Conservation (phyloP, 2,797 vertebrate species). For the Tapera naevia region DNA sequence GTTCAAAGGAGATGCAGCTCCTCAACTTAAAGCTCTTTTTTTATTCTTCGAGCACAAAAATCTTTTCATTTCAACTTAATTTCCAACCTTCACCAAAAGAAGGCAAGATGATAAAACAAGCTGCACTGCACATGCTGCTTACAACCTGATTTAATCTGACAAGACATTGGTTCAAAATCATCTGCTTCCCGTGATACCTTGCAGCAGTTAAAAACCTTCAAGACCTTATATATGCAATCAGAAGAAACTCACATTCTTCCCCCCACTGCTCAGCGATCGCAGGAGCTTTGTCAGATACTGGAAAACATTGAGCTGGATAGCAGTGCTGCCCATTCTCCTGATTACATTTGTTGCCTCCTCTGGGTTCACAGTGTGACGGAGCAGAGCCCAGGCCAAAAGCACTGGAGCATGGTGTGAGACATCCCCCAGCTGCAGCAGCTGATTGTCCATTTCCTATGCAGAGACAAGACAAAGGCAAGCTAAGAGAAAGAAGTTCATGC, state of each 20-base stretch:
- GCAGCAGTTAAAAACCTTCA: background rate
- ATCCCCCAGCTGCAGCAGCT: conserved; percentile 91
- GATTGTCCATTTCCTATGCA: conserved; percentile 89
- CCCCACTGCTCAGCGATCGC: conserved; percentile 84
- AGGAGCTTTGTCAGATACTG: conserved; percentile 92
- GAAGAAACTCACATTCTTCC: conserved; percentile 87
- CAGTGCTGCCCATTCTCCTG: conserved; percentile 87
- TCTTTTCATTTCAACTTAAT: background rate
- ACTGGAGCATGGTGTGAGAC: conserved; percentile 90
- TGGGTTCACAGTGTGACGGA: conserved; percentile 89
- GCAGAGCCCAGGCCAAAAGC: conserved; percentile 93
- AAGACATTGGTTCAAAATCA: background rate
- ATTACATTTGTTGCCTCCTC: conserved; percentile 84
- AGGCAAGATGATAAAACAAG: background rate
- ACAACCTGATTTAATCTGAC: background rate
- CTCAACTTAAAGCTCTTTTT: background rate
- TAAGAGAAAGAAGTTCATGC: background rate
- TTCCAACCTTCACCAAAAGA: background rate
- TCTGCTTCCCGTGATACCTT: background rate
- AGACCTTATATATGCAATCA: background rate
- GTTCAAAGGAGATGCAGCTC: background rate
- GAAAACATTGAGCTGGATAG: conserved; percentile 92
- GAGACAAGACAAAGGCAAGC: background rate
- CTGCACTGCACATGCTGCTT: background rate
- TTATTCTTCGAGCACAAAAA: background rate